phyloP scores from a whole-genome alignment of 2,888 invertebrate species.

The Eumerus sabulonum region DNA sequence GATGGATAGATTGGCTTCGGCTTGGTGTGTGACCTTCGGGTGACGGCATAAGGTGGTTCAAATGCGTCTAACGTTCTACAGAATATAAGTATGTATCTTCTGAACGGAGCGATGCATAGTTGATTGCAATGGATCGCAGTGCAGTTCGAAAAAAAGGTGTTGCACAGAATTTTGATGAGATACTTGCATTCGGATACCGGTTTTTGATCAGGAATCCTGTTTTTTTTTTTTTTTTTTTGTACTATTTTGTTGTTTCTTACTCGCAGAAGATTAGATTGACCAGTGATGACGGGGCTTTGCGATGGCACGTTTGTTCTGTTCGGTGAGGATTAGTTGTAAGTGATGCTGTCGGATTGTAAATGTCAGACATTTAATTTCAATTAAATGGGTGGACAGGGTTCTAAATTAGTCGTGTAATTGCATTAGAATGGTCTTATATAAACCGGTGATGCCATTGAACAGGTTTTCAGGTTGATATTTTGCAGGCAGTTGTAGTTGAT shows the following conservation, averaged over 20 bases:
- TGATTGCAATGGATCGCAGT: too few species aligned
- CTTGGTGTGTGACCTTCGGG: neutral
- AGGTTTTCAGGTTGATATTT: conserved; percentile 9
- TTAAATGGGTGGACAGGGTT: conserved; percentile 39
- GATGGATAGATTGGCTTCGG: neutral
- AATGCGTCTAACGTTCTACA: conserved; percentile 1
- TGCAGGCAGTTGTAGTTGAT: conserved; percentile 25
- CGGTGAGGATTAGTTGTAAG: conserved; percentile 29
- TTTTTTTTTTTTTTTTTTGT: conserved; percentile 5
- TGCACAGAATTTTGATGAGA: conserved; percentile 55
- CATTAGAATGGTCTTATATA: neutral
- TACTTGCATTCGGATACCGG: conserved; percentile 48
- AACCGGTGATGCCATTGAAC: conserved; percentile 42
- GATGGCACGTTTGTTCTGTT: conserved; percentile 15
- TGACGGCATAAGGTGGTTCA: neutral
- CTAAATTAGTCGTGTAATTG: conserved; percentile 38
- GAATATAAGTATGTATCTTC: conserved; percentile 32
- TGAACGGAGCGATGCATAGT: neutral
- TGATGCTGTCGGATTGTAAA: conserved; percentile 50
- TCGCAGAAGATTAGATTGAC: conserved; percentile 30
- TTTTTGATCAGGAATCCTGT: conserved; percentile 41
- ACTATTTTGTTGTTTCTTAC: too few species aligned
- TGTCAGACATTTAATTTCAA: conserved; percentile 62
- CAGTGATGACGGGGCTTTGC: conserved; percentile 9
- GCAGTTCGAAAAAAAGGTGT: too few species aligned